These are phyloP conservation scores for Trichoplusia ni DNA, from an alignment of 1,140 invertebrate genomes.

Conservation along the genomic window DNA sequence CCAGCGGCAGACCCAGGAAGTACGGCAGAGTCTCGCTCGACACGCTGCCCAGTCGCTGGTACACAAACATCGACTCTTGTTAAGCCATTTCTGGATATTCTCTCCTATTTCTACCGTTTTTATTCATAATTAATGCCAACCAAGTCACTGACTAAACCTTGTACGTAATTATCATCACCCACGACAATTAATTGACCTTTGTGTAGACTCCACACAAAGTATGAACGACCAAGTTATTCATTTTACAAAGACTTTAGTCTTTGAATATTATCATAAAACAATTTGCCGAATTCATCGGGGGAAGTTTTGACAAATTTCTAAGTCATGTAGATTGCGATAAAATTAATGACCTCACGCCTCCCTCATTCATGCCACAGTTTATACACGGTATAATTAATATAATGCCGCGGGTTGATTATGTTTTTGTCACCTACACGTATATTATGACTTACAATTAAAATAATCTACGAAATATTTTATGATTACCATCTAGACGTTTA, in stretches of 20 bases:
- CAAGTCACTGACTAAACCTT: too few relatives aligned
- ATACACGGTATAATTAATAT: too few relatives aligned
- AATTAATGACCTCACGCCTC: constrained; percentile 22
- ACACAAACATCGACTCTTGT: neutral
- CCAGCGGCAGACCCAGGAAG: constrained; percentile 92
- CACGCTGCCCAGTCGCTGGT: constrained; percentile 88
- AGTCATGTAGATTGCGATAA: neutral
- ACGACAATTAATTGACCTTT: too few relatives aligned
- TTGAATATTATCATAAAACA: constrained; percentile 10
- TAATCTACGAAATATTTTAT: too few relatives aligned
- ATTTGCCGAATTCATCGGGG: constrained; percentile 10
- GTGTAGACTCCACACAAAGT: too few relatives aligned
- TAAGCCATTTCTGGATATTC: neutral
- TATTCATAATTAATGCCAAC: too few relatives aligned
- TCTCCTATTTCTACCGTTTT: too few relatives aligned
- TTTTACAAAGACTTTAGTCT: constrained; percentile 7
- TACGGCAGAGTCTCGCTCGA: constrained; percentile 93
- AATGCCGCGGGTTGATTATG: too few relatives aligned
- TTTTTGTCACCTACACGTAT: too few relatives aligned
- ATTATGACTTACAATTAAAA: too few relatives aligned
- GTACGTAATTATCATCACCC: too few relatives aligned
- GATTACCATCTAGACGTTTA: too few relatives aligned
- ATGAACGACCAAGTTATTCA: constrained; percentile 3
- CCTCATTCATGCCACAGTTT: constrained; percentile 1
- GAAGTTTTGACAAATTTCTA: constrained; percentile 22